Percentiles rank a stretch among this genome's conserved stretches.
These are phyloP conservation scores for Lapara coniferarum DNA, from an alignment of 2,888 invertebrate genomes.

Conservation along the genomic window DNA sequence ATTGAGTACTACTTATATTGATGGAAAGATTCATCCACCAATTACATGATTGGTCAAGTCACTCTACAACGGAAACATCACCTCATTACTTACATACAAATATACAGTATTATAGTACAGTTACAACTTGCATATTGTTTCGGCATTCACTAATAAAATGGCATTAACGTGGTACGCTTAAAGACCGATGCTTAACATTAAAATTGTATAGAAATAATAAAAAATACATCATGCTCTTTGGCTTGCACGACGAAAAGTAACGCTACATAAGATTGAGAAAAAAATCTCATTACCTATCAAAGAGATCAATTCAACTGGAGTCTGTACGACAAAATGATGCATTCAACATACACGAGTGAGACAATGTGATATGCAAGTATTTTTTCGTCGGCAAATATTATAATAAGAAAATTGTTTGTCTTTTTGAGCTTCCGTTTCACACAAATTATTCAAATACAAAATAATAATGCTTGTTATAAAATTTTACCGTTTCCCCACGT, in stretches of 20 bases:
- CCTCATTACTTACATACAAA: conserved; percentile 78
- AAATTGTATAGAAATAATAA: conserved; percentile 77
- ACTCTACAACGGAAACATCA: conserved; percentile 72
- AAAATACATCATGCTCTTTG: conserved; percentile 83
- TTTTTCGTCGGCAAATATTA: conserved; percentile 52
- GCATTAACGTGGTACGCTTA: conserved; percentile 80
- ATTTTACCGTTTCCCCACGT: conserved; percentile 41
- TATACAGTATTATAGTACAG: conserved; percentile 80
- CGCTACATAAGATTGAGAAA: conserved; percentile 63
- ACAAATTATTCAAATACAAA: conserved; percentile 41
- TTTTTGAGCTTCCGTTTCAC: conserved; percentile 56
- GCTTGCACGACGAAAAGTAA: conserved; percentile 81
- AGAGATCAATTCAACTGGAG: conserved; percentile 76
- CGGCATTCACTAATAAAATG: conserved; percentile 80
- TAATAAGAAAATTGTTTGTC: conserved; percentile 39
- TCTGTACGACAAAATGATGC: conserved; percentile 57
- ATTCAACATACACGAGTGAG: conserved; percentile 44
- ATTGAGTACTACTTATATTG: conserved; percentile 73
- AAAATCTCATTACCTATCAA: conserved; percentile 71
- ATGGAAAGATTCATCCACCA: conserved; percentile 63
- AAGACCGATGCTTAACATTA: conserved; percentile 74
- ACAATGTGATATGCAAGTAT: conserved; percentile 74
- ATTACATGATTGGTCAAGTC: conserved; percentile 81
- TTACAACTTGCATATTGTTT: conserved; percentile 74
- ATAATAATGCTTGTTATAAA: conserved; percentile 39